Conservation (phyloP, 1,140 invertebrate species). For the Drosophila dunni region DNA sequence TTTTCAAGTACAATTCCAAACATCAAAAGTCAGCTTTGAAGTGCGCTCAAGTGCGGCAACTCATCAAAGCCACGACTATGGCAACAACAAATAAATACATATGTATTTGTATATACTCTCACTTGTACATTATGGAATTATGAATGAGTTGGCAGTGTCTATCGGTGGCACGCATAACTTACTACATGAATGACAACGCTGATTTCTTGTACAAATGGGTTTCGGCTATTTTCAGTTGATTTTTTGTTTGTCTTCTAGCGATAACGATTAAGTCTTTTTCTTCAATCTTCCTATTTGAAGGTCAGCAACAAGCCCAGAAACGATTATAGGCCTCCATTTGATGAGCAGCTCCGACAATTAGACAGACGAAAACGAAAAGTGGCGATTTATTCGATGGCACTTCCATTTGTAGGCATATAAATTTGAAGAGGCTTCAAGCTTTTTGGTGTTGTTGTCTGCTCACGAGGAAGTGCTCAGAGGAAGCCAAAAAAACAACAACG, state of each 20-base stretch:
- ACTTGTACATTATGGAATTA: constrained; percentile 47
- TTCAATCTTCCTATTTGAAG: constrained; percentile 41
- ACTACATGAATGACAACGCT: constrained; percentile 65
- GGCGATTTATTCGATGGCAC: constrained; percentile 79
- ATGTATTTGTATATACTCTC: constrained; percentile 6
- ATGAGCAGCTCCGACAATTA: constrained; percentile 33
- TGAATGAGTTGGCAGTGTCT: constrained; percentile 67
- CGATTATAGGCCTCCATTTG: constrained; percentile 66
- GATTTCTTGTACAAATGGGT: constrained; percentile 54
- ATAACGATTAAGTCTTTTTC: constrained; percentile 29
- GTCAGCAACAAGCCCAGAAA: constrained; percentile 58
- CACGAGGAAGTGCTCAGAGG: constrained; percentile 31
- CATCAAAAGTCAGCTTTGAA: constrained; percentile 71
- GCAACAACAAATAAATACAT: constrained; percentile 31
- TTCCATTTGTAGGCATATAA: constrained; percentile 80
- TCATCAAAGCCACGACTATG: constrained; percentile 67
- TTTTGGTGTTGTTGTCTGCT: constrained; percentile 20
- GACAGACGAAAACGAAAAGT: constrained; percentile 58
- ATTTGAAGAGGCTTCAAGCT: constrained; percentile 47
- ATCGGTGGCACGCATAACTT: constrained; percentile 57
- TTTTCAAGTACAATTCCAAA: constrained; percentile 72
- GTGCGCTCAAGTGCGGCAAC: constrained; percentile 75
- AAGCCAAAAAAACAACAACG: not conserved
- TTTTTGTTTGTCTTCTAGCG: constrained; percentile 42
- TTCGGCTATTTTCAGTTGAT: constrained; percentile 46